These are phyloP conservation scores for Acromyrmex charruanus DNA, from an alignment of 1,140 invertebrate genomes.

Conservation along the genomic window DNA sequence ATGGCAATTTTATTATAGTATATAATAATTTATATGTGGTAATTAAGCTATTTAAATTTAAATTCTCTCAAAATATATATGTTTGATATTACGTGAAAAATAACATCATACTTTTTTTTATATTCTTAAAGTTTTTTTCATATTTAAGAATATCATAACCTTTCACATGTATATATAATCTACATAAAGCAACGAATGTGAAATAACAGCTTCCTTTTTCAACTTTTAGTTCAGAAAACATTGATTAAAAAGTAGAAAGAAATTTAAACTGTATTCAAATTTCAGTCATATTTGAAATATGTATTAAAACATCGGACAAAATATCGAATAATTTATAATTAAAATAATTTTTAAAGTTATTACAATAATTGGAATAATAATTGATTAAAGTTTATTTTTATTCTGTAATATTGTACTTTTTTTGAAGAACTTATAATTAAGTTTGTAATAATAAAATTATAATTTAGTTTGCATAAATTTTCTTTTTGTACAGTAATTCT, in stretches of 20 bases:
- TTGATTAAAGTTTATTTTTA: neutral
- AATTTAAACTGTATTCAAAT: slow-evolving; percentile 22
- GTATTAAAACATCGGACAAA: neutral
- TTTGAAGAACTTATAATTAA: neutral
- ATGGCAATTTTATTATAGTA: neutral
- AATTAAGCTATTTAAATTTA: neutral
- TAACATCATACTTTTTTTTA: neutral
- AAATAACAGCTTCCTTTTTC: neutral
- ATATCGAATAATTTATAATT: neutral
- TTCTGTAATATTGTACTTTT: neutral
- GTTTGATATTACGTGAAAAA: neutral
- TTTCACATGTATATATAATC: neutral
- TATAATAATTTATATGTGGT: neutral
- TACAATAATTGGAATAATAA: neutral
- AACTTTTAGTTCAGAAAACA: neutral
- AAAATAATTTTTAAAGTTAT: neutral
- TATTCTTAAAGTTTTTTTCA: neutral
- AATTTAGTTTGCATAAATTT: neutral
- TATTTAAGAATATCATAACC: neutral
- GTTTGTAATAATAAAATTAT: no score
- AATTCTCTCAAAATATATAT: neutral
- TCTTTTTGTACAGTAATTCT: neutral
- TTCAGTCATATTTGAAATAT: neutral
- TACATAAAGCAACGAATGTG: neutral
- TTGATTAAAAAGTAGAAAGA: slow-evolving; percentile 9